These are phyloP conservation scores for Sepioteuthis lessoniana DNA, from an alignment of 2,888 invertebrate species.

Conservation along the genomic window DNA sequence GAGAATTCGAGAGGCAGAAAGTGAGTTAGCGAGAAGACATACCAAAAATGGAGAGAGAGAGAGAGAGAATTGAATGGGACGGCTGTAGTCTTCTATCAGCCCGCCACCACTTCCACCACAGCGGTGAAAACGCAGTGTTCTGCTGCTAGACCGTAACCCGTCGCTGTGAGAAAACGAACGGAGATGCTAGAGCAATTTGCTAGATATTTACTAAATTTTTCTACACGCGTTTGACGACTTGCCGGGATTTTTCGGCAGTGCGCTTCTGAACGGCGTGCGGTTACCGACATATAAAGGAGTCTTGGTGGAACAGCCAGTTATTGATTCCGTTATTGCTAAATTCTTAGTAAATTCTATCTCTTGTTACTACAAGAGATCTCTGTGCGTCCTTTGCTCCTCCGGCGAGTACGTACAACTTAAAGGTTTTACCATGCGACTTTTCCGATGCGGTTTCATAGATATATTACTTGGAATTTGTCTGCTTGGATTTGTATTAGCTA, in stretches of 20 bases:
- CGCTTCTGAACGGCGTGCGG: not conserved
- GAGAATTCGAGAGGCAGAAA: not conserved
- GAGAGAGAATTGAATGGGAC: conserved; percentile 20
- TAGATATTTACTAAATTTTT: conserved; percentile 14
- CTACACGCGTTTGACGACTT: conserved; percentile 37
- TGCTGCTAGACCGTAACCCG: conserved; percentile 38
- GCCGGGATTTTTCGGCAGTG: not conserved
- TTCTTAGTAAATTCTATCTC: conserved; percentile 40
- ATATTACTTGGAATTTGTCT: conserved; percentile 40
- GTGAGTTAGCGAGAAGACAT: not conserved
- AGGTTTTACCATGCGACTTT: conserved; percentile 47
- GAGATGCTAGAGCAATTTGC: conserved; percentile 25
- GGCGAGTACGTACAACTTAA: conserved; percentile 47
- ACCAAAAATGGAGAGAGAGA: not conserved
- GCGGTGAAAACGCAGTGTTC: not conserved
- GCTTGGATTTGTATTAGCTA: conserved; percentile 45
- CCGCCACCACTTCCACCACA: not conserved
- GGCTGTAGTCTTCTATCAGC: conserved; percentile 43
- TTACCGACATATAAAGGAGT: conserved; percentile 42
- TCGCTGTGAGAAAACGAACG: conserved; percentile 26
- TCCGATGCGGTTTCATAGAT: conserved; percentile 34
- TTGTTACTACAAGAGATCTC: conserved; percentile 45
- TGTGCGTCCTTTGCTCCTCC: conserved; percentile 44
- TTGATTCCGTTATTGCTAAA: conserved; percentile 38
- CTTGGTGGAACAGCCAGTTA: conserved; percentile 42